Evolutionary conservation across 92 coral and sea anemone species (phyloP).

Genomic region (Parazoanthus darwini): DNA sequence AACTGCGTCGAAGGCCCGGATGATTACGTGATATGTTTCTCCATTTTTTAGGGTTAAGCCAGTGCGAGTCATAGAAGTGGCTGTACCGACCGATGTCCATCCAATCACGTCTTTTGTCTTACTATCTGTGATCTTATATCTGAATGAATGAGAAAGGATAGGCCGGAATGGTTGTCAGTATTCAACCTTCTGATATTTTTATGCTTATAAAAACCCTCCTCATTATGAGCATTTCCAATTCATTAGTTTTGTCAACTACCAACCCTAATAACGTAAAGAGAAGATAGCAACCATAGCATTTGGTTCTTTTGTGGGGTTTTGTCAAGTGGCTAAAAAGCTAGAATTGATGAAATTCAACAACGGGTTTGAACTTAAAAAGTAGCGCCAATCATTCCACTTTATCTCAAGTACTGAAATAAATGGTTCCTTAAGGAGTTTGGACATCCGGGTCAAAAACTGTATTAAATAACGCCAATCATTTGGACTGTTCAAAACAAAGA

Average conservation of each 20-base stretch:
- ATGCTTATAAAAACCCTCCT: too few species aligned
- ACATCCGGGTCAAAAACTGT: background rate
- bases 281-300: too few species aligned
- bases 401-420: too few species aligned
- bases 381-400: too few species aligned
- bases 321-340: too few species aligned
- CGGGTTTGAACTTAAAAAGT: too few species aligned
- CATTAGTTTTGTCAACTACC: too few species aligned
- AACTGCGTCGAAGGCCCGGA: conserved; percentile 40
- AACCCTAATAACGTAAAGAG: too few species aligned
- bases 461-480: background rate
- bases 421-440: background rate
- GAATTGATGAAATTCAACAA: too few species aligned
- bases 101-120: conserved; percentile 50
- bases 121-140: conserved; percentile 69
- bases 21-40: conserved; percentile 25
- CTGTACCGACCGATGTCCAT: conserved; percentile 81
- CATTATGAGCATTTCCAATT: background rate
- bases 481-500: background rate
- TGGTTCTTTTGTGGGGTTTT: too few species aligned
- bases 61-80: conserved; percentile 54
- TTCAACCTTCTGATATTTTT: too few species aligned
- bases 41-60: conserved; percentile 53
- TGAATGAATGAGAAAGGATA: background rate
- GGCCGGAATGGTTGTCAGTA: too few species aligned